These are phyloP conservation scores for Danio choprae DNA, from an alignment of 2,797 vertebrate genomes.

Conservation along the genomic window DNA sequence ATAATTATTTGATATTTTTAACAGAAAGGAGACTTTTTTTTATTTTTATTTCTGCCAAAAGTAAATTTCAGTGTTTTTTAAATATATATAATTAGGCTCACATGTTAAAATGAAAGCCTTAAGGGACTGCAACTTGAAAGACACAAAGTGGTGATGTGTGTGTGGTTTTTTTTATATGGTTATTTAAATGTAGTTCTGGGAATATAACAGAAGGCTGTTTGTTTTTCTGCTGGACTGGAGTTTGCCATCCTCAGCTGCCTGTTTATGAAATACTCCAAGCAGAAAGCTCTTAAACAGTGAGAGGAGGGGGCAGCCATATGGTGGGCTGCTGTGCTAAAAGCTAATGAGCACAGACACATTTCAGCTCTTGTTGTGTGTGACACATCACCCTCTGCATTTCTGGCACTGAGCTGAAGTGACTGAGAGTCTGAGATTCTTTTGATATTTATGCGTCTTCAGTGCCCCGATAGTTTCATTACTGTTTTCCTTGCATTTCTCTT, in stretches of 20 bases:
- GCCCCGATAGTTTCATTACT: slow-evolving; percentile 9
- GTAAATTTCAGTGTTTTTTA: neutral
- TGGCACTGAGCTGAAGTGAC: slow-evolving; percentile 52
- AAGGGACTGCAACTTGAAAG: slow-evolving; percentile 12
- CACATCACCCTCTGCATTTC: slow-evolving; percentile 57
- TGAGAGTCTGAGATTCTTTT: slow-evolving; percentile 58
- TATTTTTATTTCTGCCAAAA: neutral
- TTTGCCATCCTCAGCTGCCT: slow-evolving; percentile 52
- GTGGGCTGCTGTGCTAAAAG: slow-evolving; percentile 87
- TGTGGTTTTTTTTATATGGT: slow-evolving; percentile 28
- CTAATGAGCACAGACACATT: slow-evolving; percentile 89
- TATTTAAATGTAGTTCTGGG: slow-evolving; percentile 43
- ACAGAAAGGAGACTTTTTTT: neutral
- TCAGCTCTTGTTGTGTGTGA: slow-evolving; percentile 88
- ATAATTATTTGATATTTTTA: too few relatives aligned
- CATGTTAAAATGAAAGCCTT: slow-evolving; percentile 14
- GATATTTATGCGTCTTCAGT: slow-evolving; percentile 19
- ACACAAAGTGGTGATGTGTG: slow-evolving; percentile 3
- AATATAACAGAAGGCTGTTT: slow-evolving; percentile 51
- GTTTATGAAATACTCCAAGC: slow-evolving; percentile 58
- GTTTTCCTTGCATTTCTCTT: neutral
- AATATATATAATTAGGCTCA: neutral
- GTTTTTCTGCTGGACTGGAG: slow-evolving; percentile 27
- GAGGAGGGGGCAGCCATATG: slow-evolving; percentile 83
- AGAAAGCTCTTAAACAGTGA: slow-evolving; percentile 80